phyloP scores from a whole-genome alignment of 2,797 vertebrate species.

The Peromyscus eremicus region DNA sequence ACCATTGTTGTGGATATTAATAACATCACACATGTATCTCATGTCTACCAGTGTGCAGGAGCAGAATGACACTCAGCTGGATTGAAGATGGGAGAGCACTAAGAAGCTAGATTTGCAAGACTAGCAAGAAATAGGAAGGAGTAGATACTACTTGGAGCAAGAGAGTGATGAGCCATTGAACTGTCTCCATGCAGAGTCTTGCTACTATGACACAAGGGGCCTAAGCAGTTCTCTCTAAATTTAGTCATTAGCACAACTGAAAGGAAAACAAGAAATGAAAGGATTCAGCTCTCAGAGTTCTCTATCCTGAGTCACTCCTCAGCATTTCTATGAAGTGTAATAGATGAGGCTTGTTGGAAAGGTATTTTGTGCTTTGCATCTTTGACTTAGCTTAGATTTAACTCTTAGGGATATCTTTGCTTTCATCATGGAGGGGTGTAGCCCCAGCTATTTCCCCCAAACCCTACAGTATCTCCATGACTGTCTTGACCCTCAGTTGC shows the following conservation, averaged over 20 bases:
- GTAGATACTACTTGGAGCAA: neutral
- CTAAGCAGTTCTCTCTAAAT: neutral
- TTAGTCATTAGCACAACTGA: neutral
- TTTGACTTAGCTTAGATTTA: neutral
- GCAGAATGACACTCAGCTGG: neutral
- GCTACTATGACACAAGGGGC: neutral
- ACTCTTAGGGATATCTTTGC: neutral
- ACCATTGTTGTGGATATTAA: neutral
- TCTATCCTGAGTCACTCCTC: neutral
- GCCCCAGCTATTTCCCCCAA: neutral
- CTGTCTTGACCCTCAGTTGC: neutral
- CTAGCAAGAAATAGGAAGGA: neutral
- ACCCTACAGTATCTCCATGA: neutral
- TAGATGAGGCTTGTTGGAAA: neutral
- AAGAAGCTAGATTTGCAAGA: neutral
- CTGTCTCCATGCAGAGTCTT: neutral
- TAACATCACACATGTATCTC: neutral
- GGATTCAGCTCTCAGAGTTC: neutral
- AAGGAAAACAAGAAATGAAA: neutral
- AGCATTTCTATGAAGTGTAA: neutral
- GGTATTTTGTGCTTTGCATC: neutral
- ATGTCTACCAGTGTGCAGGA: neutral
- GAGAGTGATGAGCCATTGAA: neutral
- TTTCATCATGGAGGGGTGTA: neutral
- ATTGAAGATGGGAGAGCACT: neutral